phyloP scores from a whole-genome alignment of 2,113 vertebrate species.

The Dicentrarchus labrax region DNA sequence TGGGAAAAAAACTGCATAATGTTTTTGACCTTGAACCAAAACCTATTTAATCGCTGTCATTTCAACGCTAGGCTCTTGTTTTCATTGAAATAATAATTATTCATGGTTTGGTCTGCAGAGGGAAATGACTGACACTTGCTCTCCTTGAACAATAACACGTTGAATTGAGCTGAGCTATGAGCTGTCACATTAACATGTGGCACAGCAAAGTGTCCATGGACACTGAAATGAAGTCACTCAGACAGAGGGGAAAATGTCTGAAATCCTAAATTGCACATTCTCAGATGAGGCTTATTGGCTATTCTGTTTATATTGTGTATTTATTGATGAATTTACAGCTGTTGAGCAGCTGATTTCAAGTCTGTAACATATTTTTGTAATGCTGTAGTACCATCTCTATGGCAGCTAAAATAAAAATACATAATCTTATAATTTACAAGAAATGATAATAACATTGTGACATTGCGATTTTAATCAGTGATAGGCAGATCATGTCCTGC shows the following conservation, averaged over 20 bases:
- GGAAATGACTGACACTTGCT: conserved; percentile 73
- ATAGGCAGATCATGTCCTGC: conserved; percentile 7
- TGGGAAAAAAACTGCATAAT: conserved; percentile 36
- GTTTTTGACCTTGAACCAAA: conserved; percentile 55
- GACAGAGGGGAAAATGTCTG: conserved; percentile 21
- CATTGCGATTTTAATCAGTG: not conserved
- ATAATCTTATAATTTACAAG: conserved; percentile 28
- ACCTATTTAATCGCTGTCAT: conserved; percentile 68
- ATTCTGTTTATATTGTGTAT: conserved; percentile 21
- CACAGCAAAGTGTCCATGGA: conserved; percentile 42
- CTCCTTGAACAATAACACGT: conserved; percentile 66
- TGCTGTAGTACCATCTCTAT: not conserved
- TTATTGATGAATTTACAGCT: conserved; percentile 11
- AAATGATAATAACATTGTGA: conserved; percentile 21
- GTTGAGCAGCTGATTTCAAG: not conserved
- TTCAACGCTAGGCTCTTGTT: conserved; percentile 52
- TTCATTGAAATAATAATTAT: conserved; percentile 71
- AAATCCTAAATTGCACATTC: conserved; percentile 25
- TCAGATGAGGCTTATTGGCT: conserved; percentile 3
- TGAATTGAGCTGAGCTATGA: conserved; percentile 67
- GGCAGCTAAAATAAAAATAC: conserved; percentile 32
- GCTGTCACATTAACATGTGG: conserved; percentile 76
- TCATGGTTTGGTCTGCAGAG: conserved; percentile 60
- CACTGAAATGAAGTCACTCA: conserved; percentile 44
- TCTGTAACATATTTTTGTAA: not conserved